These are phyloP conservation scores for Eupithecia abbreviata DNA, from an alignment of 2,888 invertebrate species.

Conservation along the genomic window DNA sequence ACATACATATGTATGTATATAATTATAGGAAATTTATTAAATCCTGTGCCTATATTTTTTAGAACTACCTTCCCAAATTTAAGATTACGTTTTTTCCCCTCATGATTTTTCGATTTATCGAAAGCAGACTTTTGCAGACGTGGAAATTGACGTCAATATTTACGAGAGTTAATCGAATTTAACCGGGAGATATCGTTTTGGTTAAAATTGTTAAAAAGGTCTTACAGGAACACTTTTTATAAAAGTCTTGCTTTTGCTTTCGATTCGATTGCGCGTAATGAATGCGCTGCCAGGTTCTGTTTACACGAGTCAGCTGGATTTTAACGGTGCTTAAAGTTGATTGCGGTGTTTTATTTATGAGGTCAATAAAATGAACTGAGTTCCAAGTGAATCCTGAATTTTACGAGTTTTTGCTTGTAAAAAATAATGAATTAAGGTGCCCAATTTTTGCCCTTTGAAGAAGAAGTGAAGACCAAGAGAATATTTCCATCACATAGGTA, in stretches of 20 bases:
- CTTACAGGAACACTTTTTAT: neutral
- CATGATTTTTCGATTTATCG: neutral
- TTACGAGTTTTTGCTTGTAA: slow-evolving; percentile 24
- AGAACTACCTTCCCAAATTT: neutral
- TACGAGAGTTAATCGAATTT: neutral
- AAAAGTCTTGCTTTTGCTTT: neutral
- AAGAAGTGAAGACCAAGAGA: neutral
- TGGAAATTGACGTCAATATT: neutral
- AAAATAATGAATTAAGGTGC: slow-evolving; percentile 6
- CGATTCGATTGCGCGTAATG: slow-evolving; percentile 17
- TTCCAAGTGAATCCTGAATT: slow-evolving; percentile 35
- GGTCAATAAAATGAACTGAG: slow-evolving; percentile 37
- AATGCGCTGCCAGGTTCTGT: slow-evolving; percentile 29
- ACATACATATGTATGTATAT: no score
- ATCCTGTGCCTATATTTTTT: neutral
- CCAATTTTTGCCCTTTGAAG: neutral
- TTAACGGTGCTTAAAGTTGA: slow-evolving; percentile 39
- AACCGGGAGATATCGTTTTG: neutral
- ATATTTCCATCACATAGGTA: neutral
- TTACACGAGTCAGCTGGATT: slow-evolving; percentile 32
- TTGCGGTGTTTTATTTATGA: slow-evolving; percentile 40
- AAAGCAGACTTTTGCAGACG: neutral
- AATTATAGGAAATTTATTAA: neutral
- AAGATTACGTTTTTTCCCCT: neutral
- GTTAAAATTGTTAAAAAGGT: neutral